These are phyloP conservation scores for Ecliptopera silaceata DNA, from an alignment of 2,888 invertebrate genomes.

Conservation along the genomic window DNA sequence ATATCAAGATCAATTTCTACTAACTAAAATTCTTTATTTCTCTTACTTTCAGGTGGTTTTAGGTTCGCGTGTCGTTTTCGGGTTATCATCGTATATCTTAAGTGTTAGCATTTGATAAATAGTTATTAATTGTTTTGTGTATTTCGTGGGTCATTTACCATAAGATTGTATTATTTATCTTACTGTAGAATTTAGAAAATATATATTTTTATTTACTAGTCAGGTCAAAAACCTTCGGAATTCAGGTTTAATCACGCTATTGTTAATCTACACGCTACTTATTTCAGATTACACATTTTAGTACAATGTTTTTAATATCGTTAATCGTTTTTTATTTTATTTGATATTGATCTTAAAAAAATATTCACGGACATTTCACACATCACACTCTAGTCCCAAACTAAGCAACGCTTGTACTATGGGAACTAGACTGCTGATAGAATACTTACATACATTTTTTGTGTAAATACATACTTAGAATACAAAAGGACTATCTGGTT, in stretches of 20 bases:
- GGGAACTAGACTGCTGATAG: too few species aligned
- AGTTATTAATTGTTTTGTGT: conserved; percentile 43
- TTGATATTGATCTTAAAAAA: too few species aligned
- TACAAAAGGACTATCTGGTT: too few species aligned
- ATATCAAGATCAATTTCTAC: neutral
- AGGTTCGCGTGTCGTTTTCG: conserved; percentile 47
- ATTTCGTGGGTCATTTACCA: conserved; percentile 32
- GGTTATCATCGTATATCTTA: conserved; percentile 46
- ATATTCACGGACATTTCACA: too few species aligned
- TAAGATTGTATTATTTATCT: conserved; percentile 13
- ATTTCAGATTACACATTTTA: conserved; percentile 14
- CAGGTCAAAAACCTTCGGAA: neutral
- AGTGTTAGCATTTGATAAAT: conserved; percentile 54
- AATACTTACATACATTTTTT: too few species aligned
- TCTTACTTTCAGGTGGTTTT: conserved; percentile 19
- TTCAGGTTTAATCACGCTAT: conserved; percentile 15
- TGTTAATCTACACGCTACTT: conserved; percentile 11
- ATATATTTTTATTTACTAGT: neutral
- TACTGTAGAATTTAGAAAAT: conserved; percentile 10
- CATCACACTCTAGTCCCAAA: too few species aligned
- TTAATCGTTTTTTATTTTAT: too few species aligned
- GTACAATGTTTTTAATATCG: neutral
- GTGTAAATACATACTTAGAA: too few species aligned
- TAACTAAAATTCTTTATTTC: conserved; percentile 20
- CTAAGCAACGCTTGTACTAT: too few species aligned